A percentile compares a stretch with the other conserved stretches of the same genome.
Evolutionary conservation across 2,888 invertebrate species (phyloP).

Genomic region (Latrodectus hesperus): DNA sequence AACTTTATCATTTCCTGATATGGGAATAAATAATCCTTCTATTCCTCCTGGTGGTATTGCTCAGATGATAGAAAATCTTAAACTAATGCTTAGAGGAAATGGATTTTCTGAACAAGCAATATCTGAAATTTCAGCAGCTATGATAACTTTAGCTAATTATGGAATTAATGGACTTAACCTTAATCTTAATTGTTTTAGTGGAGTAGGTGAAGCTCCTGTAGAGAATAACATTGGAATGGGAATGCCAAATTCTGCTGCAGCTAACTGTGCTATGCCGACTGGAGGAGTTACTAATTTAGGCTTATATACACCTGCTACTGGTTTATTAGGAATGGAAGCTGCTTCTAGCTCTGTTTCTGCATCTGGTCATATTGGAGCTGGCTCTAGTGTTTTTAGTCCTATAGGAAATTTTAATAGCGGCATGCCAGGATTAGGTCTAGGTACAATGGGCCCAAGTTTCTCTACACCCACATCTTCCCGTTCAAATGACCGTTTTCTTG

Average conservation of each 20-base stretch:
- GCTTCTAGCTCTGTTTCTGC: slow-evolving; percentile 51
- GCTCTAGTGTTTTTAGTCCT: slow-evolving; percentile 72
- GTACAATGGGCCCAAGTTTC: slow-evolving; percentile 64
- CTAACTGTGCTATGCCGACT: slow-evolving; percentile 48
- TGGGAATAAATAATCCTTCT: slow-evolving; percentile 84
- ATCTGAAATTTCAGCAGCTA: slow-evolving; percentile 90
- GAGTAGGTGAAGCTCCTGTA: slow-evolving; percentile 62
- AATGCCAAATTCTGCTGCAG: slow-evolving; percentile 57
- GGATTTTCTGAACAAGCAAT: slow-evolving; percentile 93
- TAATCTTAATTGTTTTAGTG: slow-evolving; percentile 77
- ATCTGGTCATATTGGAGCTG: slow-evolving; percentile 57
- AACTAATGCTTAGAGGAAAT: slow-evolving; percentile 88
- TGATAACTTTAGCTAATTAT: slow-evolving; percentile 94
- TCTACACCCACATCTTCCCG: slow-evolving; percentile 69
- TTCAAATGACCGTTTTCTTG: slow-evolving; percentile 69
- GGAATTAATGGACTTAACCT: slow-evolving; percentile 87
- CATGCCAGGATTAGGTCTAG: slow-evolving; percentile 51
- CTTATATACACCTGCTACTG: slow-evolving; percentile 56
- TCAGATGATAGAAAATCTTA: slow-evolving; percentile 90
- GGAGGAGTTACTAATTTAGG: slow-evolving; percentile 41
- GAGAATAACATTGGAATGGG: slow-evolving; percentile 54
- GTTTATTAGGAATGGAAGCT: slow-evolving; percentile 51
- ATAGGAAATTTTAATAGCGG: slow-evolving; percentile 72
- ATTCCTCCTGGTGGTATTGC: slow-evolving; percentile 82
- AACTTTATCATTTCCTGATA: slow-evolving; percentile 70